A percentile compares a stretch with the other conserved stretches of the same genome.
phyloP scores from a whole-genome alignment of 2,113 vertebrate species.

The Typhlomys cinereus region DNA sequence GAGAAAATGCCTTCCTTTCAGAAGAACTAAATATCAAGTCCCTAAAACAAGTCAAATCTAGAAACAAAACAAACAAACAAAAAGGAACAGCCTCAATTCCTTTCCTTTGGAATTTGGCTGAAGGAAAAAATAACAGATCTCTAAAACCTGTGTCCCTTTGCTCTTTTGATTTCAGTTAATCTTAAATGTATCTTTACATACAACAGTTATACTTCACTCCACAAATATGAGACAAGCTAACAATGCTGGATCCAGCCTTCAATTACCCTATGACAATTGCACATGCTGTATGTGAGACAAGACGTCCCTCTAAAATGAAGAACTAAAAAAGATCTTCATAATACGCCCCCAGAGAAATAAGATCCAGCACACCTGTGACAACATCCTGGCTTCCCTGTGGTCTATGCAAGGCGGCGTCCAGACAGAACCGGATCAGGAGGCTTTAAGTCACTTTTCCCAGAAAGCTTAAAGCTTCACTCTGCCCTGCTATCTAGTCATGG shows the following conservation, averaged over 20 bases:
- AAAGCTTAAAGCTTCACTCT: not conserved
- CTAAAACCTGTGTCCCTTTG: not conserved
- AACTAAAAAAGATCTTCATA: not conserved
- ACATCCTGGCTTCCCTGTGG: not conserved
- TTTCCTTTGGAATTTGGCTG: not conserved
- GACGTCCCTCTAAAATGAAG: not conserved
- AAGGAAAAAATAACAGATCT: constrained; percentile 1
- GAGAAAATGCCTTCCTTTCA: constrained; percentile 5
- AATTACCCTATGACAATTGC: not conserved
- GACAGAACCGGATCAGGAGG: not conserved
- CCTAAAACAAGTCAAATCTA: not conserved
- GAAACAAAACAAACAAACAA: not conserved
- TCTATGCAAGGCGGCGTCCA: not conserved
- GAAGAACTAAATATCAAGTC: not conserved
- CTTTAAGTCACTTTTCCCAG: not conserved
- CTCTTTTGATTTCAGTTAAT: not conserved
- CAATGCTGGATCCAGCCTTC: not conserved
- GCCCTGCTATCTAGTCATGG: not conserved
- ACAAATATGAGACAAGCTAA: not conserved
- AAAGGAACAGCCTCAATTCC: not conserved
- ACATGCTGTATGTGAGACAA: not conserved
- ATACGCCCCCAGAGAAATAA: not conserved
- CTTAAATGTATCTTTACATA: not conserved
- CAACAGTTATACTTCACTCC: not conserved
- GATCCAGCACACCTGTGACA: not conserved